Conservation (phyloP, 2,888 invertebrate species). For the Neoitamus cyanurus region DNA sequence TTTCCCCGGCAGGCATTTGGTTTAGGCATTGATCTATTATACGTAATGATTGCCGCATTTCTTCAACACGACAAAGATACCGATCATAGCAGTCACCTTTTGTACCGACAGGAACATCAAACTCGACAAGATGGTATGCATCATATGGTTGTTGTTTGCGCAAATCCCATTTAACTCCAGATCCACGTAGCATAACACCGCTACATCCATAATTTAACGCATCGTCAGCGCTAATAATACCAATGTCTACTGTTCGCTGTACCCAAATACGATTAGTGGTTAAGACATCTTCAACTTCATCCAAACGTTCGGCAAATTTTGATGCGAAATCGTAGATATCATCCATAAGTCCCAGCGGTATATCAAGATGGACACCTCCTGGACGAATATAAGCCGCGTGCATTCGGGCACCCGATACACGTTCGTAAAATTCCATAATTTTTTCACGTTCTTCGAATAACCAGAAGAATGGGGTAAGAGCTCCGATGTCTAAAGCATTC, state of each 20-base stretch:
- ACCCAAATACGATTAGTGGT: conserved; percentile 95
- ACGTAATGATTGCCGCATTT: conserved; percentile 94
- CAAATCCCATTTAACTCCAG: conserved; percentile 99
- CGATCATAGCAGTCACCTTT: conserved; percentile 98
- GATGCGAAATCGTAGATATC: conserved; percentile 93
- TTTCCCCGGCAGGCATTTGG: conserved; percentile 95
- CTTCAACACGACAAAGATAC: conserved; percentile 89
- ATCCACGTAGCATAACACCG: conserved; percentile 98
- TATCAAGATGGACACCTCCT: conserved; percentile 90
- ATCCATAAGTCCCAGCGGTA: conserved; percentile 95
- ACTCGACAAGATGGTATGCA: conserved; percentile 92
- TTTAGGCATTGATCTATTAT: conserved; percentile 98
- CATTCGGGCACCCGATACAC: conserved; percentile 98
- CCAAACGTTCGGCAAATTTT: conserved; percentile 88
- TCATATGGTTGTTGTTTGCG: conserved; percentile 97
- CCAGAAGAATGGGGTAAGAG: conserved; percentile 99
- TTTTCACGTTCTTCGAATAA: conserved; percentile 98
- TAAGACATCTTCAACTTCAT: conserved; percentile 95
- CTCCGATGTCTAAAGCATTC: conserved; percentile 96
- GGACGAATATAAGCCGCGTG: conserved; percentile 98
- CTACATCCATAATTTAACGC: conserved; percentile 96
- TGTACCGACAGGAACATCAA: conserved; percentile 95
- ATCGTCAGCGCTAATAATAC: conserved; percentile 89
- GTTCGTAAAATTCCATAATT: conserved; percentile 98
- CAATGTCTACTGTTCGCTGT: conserved; percentile 90